These are phyloP conservation scores for Motacilla tschutschensis DNA, from an alignment of 2,113 vertebrate species.

Conservation along the genomic window DNA sequence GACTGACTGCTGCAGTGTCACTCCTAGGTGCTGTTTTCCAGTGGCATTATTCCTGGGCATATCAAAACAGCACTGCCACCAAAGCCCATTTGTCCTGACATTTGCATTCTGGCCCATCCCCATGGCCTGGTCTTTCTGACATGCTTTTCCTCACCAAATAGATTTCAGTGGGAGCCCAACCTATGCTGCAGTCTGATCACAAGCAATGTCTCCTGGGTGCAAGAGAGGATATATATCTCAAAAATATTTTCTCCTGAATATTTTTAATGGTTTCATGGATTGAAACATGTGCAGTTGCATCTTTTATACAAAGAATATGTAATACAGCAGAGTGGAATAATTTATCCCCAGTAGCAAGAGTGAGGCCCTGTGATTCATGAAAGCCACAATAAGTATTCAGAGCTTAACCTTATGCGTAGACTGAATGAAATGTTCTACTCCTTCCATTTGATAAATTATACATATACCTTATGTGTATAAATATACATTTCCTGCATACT, in stretches of 20 bases:
- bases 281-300: conserved; percentile 63
- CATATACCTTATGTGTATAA: conserved; percentile 62
- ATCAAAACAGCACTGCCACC: not conserved
- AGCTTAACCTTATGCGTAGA: conserved; percentile 66
- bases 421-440: conserved; percentile 63
- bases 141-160: conserved; percentile 47
- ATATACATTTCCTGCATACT: conserved; percentile 64
- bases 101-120: conserved; percentile 37
- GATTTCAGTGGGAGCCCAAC: conserved; percentile 49
- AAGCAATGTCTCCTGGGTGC: conserved; percentile 16
- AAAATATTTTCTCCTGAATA: conserved; percentile 64
- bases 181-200: conserved; percentile 40
- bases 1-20: not conserved
- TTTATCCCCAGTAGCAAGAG: conserved; percentile 69
- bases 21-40: not conserved
- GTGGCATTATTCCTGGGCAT: not conserved
- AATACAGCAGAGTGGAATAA: conserved; percentile 65
- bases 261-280: conserved; percentile 65
- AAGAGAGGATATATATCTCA: conserved; percentile 37
- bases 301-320: conserved; percentile 69
- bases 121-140: not conserved
- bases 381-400: conserved; percentile 68
- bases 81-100: not conserved
- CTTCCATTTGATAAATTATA: conserved; percentile 69
- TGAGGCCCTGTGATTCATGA: conserved; percentile 66